phyloP scores from a whole-genome alignment of 1,140 invertebrate species.

The Euwallacea similis region DNA sequence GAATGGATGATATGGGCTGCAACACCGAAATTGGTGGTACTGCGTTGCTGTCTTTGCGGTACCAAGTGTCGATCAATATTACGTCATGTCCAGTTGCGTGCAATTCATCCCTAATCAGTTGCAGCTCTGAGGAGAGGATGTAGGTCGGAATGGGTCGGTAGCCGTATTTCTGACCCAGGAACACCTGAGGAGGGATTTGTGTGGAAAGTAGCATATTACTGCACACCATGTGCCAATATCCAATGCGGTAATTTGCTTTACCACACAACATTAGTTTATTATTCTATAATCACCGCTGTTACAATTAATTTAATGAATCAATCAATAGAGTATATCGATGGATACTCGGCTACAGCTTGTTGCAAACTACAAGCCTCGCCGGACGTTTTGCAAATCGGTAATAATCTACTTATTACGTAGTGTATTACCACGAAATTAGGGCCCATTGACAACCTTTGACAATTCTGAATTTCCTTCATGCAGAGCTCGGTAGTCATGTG shows the following conservation, averaged over 20 bases:
- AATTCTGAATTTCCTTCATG: conserved; percentile 97
- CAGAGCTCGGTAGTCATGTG: conserved; percentile 98
- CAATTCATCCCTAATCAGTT: conserved; percentile 82
- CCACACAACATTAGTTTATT: too few relatives aligned
- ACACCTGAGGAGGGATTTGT: conserved; percentile 64
- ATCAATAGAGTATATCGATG: too few relatives aligned
- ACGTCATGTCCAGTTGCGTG: conserved; percentile 78
- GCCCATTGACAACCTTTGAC: conserved; percentile 94
- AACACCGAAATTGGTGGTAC: conserved; percentile 91
- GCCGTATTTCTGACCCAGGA: conserved; percentile 97
- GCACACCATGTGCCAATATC: neutral
- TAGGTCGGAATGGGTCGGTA: conserved; percentile 96
- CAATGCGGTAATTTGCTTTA: too few relatives aligned
- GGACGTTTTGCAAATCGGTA: too few relatives aligned
- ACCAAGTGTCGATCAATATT: conserved; percentile 89
- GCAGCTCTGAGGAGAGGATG: conserved; percentile 88
- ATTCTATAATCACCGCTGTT: too few relatives aligned
- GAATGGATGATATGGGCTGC: conserved; percentile 95
- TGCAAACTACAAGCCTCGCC: too few relatives aligned
- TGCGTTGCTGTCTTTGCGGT: conserved; percentile 94
- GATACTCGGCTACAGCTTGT: neutral
- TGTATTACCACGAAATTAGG: conserved; percentile 84
- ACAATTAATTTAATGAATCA: too few relatives aligned
- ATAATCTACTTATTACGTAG: neutral
- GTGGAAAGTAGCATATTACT: neutral